Percentiles rank a stretch among this genome's conserved stretches.
phyloP scores from a whole-genome alignment of 1,140 invertebrate species.

The Zophobas atratus region DNA sequence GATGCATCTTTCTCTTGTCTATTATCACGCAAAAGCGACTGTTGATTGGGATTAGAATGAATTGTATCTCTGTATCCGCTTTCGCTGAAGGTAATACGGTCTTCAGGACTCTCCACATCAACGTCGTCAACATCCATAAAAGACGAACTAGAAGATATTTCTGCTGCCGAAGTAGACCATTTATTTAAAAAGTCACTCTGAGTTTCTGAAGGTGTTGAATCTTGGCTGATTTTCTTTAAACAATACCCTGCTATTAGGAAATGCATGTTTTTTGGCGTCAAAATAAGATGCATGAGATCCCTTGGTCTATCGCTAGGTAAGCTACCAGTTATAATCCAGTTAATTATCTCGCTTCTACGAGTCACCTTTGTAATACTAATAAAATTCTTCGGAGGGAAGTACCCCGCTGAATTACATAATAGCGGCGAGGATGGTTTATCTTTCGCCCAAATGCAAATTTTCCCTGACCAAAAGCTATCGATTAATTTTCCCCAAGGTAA shows the following conservation, averaged over 20 bases:
- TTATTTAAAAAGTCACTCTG: no score
- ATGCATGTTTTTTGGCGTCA: slow-evolving; percentile 55
- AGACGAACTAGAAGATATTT: no score
- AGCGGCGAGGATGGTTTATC: slow-evolving; percentile 48
- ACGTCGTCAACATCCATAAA: no score
- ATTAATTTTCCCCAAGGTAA: slow-evolving; percentile 58
- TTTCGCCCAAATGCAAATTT: slow-evolving; percentile 58
- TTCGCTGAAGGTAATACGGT: no score
- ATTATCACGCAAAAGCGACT: no score
- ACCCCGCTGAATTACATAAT: slow-evolving; percentile 50
- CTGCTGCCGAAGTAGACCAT: no score
- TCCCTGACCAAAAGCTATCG: slow-evolving; percentile 48
- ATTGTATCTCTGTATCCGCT: no score
- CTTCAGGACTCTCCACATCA: no score
- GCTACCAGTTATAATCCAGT: slow-evolving; percentile 55
- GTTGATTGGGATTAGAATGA: no score
- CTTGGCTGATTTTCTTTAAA: slow-evolving; percentile 46
- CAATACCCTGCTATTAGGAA: slow-evolving; percentile 60
- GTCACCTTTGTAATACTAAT: slow-evolving; percentile 45
- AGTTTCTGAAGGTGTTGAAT: background rate
- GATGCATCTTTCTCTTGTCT: no score
- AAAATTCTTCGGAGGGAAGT: slow-evolving; percentile 47
- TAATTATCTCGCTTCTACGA: slow-evolving; percentile 47
- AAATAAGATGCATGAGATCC: slow-evolving; percentile 53
- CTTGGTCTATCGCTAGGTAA: slow-evolving; percentile 51